Evolutionary conservation across 2,888 invertebrate species (phyloP), one percentile per base, ranked within the genome.

Genomic region (Lordiphosa andalusiaca): DNA sequence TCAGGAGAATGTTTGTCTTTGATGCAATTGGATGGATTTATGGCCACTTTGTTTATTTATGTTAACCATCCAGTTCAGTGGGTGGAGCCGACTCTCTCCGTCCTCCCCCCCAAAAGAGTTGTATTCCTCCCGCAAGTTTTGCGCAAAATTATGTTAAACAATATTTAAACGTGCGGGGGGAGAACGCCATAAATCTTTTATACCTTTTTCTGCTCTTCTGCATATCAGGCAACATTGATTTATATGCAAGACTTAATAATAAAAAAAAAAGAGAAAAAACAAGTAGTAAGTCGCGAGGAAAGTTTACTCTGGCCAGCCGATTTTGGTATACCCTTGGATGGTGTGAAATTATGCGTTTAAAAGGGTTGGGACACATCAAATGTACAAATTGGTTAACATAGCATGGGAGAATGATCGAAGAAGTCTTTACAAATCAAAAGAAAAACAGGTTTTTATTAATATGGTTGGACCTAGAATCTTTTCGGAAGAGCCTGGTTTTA

Each of bases 161-260:
- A 64, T 67, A 69, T 61, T 73, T 60, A 81, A 75, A 55, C 64
- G 64, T 48, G 47, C 42, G 13, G 10, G 13, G 10, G 21, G 4
- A 57, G 63, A 48, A 58, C 44, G 59, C 59, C 78, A 86, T 86
- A 87, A 86, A 86, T 86, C 87, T 84, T 87, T 84, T 69, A 84
- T 87, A 86, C 86, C 86, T 87, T 86, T 77, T 76, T 53, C 60
- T 66, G 71, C 57, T 81, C 60, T 58, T 78, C 76, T 78, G 84
- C 86, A 84, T 86, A 86, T 85, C 84, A 61, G 67, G 63, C 55
- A 73, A 69, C 77, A 80, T 76, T 87, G 87, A 87, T 87, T 87
- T 87, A 87, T 87, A 87, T 87, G 87, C 73, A 76, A 58, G 78
- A 83, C 71, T 84, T 83, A 66, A 85, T 86, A 83, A 19, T 19